Percentiles rank a stretch among this genome's conserved stretches.
These are phyloP conservation scores for Synergus laeviventris DNA, from an alignment of 2,888 invertebrate genomes.

Conservation along the genomic window DNA sequence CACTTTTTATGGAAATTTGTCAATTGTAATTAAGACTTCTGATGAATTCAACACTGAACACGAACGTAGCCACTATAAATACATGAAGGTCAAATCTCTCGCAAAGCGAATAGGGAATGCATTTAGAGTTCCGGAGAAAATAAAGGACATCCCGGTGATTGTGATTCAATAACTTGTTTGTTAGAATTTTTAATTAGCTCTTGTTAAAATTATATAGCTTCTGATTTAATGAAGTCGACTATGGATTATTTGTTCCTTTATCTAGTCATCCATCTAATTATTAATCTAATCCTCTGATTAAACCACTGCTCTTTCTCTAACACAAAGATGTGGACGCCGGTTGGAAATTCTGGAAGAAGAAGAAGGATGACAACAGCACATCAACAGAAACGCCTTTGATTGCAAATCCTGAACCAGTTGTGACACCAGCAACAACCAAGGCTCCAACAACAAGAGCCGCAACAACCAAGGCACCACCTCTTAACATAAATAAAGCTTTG, in stretches of 20 bases:
- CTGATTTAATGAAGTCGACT: no score
- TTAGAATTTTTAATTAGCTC: not conserved
- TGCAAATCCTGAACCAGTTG: constrained; percentile 19
- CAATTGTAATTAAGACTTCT: not conserved
- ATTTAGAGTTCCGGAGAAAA: constrained; percentile 26
- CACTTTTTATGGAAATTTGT: constrained; percentile 4
- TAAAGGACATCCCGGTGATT: constrained; percentile 10
- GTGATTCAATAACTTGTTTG: constrained; percentile 14
- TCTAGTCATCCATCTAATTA: not conserved
- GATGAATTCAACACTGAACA: constrained; percentile 12
- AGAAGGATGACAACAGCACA: constrained; percentile 58
- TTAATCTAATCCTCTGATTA: not conserved
- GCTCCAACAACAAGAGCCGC: constrained; percentile 46
- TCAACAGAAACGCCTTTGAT: constrained; percentile 39
- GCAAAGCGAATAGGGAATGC: constrained; percentile 26
- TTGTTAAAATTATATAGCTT: not conserved
- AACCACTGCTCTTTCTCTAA: not conserved
- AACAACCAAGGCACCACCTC: constrained; percentile 41
- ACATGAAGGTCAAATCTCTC: constrained; percentile 32
- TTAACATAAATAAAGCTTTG: constrained; percentile 58
- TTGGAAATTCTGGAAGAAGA: constrained; percentile 71
- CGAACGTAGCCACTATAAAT: constrained; percentile 32
- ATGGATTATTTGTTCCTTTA: not conserved
- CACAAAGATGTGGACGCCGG: constrained; percentile 61
- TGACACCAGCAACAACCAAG: constrained; percentile 40